Conservation (phyloP, 2,797 vertebrate species). For the Hyperoplus immaculatus region DNA sequence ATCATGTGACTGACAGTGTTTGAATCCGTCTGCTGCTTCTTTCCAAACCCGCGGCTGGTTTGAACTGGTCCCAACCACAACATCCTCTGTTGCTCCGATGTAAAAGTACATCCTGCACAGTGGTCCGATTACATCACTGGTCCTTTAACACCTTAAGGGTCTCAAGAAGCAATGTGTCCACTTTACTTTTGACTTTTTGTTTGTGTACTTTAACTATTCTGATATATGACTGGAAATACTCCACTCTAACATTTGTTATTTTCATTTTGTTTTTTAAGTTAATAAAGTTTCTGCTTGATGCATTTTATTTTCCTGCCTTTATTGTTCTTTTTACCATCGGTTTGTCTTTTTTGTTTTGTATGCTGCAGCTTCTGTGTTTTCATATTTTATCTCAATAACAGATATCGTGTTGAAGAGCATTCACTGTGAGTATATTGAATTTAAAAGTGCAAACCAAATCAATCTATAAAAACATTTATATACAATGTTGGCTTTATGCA, state of each 20-base stretch:
- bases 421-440: no score
- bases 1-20: neutral
- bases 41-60: neutral
- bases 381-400: no score
- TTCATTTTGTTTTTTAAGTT: no score
- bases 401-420: no score
- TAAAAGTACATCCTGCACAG: slow-evolving; percentile 20
- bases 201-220: neutral
- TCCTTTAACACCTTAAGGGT: neutral
- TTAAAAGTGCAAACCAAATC: neutral
- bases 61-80: slow-evolving; percentile 28
- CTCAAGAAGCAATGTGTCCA: neutral
- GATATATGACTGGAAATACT: no score
- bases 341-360: no score
- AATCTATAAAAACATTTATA: neutral
- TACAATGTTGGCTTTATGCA: neutral
- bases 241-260: no score
- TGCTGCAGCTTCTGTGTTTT: no score
- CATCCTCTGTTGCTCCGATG: slow-evolving; percentile 25
- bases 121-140: neutral
- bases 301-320: no score
- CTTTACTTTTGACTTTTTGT: neutral
- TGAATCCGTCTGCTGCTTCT: neutral
- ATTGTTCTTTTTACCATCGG: no score
- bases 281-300: no score